Conservation (phyloP, 2,113 vertebrate species). For the Larimichthys polyactis region DNA sequence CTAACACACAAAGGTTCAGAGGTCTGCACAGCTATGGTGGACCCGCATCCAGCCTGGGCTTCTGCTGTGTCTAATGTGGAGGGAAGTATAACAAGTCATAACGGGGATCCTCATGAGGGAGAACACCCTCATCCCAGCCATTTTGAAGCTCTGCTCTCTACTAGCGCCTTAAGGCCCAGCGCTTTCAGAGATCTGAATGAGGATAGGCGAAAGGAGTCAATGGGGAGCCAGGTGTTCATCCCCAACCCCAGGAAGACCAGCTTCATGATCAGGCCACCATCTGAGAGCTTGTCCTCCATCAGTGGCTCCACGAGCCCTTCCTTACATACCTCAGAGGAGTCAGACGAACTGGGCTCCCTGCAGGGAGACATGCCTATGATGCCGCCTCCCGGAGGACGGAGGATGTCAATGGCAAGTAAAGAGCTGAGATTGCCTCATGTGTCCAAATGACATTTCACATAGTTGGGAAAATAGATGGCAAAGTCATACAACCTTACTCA, state of each 20-base stretch:
- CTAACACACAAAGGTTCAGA: constrained; percentile 56
- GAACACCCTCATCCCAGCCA: constrained; percentile 61
- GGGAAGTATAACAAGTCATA: constrained; percentile 51
- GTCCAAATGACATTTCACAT: not conserved
- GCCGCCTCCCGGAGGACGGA: constrained; percentile 84
- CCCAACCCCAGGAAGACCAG: constrained; percentile 85
- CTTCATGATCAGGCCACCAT: constrained; percentile 86
- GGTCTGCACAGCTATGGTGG: constrained; percentile 45
- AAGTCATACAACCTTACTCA: not conserved
- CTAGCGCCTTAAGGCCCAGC: constrained; percentile 71
- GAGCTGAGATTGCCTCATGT: constrained; percentile 31
- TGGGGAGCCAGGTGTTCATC: constrained; percentile 78
- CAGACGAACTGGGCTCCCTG: constrained; percentile 85
- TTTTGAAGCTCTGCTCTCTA: constrained; percentile 68
- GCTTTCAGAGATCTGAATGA: constrained; percentile 71
- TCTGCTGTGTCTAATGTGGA: constrained; percentile 47
- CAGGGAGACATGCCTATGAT: constrained; percentile 83
- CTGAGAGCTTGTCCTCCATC: constrained; percentile 83
- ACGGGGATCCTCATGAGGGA: constrained; percentile 49
- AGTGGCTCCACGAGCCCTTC: constrained; percentile 84
- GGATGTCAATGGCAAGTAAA: constrained; percentile 92
- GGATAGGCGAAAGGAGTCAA: constrained; percentile 79
- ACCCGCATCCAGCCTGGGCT: constrained; percentile 66
- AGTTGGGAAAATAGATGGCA: not conserved
- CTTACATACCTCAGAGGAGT: constrained; percentile 84